Evolutionary conservation across 2,888 invertebrate species (phyloP).

Genomic region (Baccha elongata): DNA sequence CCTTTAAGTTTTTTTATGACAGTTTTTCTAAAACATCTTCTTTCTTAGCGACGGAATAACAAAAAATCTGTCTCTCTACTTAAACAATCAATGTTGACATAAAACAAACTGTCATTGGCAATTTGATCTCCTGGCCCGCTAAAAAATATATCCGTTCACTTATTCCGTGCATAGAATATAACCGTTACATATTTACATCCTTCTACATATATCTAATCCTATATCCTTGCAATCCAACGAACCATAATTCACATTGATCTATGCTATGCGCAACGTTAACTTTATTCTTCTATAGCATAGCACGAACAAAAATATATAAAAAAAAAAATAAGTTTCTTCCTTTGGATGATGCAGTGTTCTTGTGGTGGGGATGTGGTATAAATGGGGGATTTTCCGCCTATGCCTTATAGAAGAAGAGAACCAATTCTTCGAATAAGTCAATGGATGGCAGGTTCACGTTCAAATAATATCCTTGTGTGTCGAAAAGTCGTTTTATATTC

Average conservation of each 20-base stretch:
- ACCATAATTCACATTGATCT: conserved; percentile 62
- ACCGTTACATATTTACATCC: background rate
- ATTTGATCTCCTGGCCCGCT: conserved; percentile 29
- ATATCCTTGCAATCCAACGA: conserved; percentile 35
- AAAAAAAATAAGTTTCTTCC: background rate
- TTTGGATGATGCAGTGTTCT: conserved; percentile 17
- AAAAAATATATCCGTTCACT: background rate
- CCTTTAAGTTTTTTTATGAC: conserved; percentile 9
- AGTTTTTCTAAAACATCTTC: background rate
- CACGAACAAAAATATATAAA: background rate
- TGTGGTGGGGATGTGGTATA: background rate
- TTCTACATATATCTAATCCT: conserved; percentile 25
- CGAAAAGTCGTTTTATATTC: conserved; percentile 48
- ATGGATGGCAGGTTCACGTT: conserved; percentile 54
- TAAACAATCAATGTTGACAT: conserved; percentile 43
- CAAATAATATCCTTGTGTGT: conserved; percentile 58
- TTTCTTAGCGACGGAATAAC: conserved; percentile 1
- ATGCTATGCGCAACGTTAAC: conserved; percentile 38
- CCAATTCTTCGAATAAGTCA: conserved; percentile 24
- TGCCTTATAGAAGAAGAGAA: background rate
- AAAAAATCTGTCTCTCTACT: conserved; percentile 2
- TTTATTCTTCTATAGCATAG: background rate
- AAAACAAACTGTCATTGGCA: conserved; percentile 46
- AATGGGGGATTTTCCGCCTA: conserved; percentile 10
- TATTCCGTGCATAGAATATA: background rate